Evolutionary conservation across 2,113 vertebrate species (phyloP).

Genomic region (Lampris megalopsis): DNA sequence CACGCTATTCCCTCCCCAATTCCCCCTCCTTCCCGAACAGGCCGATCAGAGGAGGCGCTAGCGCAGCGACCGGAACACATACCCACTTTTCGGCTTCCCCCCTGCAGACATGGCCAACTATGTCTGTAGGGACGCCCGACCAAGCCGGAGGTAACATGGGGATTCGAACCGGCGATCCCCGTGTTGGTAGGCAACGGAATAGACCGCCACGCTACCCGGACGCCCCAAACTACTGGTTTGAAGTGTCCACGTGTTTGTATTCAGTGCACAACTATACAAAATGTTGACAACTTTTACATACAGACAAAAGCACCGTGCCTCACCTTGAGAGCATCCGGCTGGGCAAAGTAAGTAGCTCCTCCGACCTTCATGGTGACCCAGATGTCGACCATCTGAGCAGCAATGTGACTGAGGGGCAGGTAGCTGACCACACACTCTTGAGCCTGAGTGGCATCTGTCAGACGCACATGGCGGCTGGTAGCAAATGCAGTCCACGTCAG

Average conservation of each 20-base stretch:
- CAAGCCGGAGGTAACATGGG: too few relatives aligned
- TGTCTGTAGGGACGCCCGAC: too few relatives aligned
- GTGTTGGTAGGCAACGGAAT: too few relatives aligned
- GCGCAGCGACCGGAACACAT: too few relatives aligned
- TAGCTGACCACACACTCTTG: slow-evolving; percentile 92
- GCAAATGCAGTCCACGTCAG: slow-evolving; percentile 86
- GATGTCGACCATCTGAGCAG: slow-evolving; percentile 93
- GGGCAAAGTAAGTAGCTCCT: slow-evolving; percentile 86
- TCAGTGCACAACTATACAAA: neutral
- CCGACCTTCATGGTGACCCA: slow-evolving; percentile 87
- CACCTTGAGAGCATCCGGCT: slow-evolving; percentile 93
- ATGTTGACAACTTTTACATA: neutral
- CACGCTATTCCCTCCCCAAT: too few relatives aligned
- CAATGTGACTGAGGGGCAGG: slow-evolving; percentile 94
- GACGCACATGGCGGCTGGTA: slow-evolving; percentile 45
- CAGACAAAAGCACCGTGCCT: slow-evolving; percentile 25
- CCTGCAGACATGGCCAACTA: too few relatives aligned
- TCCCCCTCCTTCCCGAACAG: too few relatives aligned
- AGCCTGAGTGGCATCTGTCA: slow-evolving; percentile 38
- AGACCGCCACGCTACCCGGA: too few relatives aligned
- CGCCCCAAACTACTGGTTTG: too few relatives aligned
- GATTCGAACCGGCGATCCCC: too few relatives aligned
- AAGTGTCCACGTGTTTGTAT: neutral
- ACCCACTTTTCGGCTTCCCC: too few relatives aligned
- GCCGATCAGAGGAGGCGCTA: too few relatives aligned